A percentile compares a stretch with the other conserved stretches of the same genome.
phyloP scores from a whole-genome alignment of 2,888 invertebrate species.

The Eumacrocentrus americanus region DNA sequence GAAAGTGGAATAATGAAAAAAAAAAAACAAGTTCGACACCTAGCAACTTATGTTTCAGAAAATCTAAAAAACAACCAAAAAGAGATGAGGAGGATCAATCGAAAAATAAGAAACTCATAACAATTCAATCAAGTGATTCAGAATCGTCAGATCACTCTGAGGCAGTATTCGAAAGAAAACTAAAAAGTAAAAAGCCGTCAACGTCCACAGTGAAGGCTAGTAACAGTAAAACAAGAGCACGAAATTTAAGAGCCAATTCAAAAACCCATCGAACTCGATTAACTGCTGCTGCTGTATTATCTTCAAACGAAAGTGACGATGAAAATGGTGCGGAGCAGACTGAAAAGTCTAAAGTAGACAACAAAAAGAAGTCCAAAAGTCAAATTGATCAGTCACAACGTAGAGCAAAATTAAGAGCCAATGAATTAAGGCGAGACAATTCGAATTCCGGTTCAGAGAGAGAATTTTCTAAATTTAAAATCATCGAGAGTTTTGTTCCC shows the following conservation, averaged over 20 bases:
- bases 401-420: too few species aligned
- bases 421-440: slow-evolving; percentile 17
- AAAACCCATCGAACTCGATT: too few species aligned
- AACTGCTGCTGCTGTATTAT: neutral
- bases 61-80: neutral
- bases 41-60: slow-evolving; percentile 19
- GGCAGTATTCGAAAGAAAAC: neutral
- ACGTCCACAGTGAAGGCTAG: neutral
- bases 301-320: neutral
- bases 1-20: neutral
- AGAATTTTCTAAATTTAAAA: slow-evolving; percentile 42
- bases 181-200: neutral
- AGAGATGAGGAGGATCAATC: neutral
- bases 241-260: neutral
- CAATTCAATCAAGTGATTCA: neutral
- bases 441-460: slow-evolving; percentile 44
- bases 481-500: slow-evolving; percentile 23
- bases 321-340: neutral
- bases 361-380: neutral
- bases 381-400: too few species aligned
- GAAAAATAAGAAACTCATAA: neutral
- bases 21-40: neutral
- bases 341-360: too few species aligned
- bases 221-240: neutral
- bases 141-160: neutral